These are phyloP conservation scores for Sebastes paucispinis DNA, from an alignment of 2,797 vertebrate species.

Conservation along the genomic window DNA sequence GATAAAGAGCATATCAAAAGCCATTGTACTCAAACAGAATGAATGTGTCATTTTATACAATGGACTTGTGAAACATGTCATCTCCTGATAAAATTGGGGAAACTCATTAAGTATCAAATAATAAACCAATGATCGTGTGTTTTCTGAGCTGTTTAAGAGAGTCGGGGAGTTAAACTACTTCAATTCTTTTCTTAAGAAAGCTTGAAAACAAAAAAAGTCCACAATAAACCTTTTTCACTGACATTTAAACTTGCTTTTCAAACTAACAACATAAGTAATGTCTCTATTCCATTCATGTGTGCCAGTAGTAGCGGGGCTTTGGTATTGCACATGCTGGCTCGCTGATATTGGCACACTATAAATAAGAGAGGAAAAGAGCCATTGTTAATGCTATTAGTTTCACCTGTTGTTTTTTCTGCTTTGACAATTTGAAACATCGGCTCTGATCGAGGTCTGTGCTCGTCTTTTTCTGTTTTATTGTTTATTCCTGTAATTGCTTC, in stretches of 20 bases:
- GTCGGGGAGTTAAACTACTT: too few species aligned
- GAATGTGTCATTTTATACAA: background rate
- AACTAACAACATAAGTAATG: background rate
- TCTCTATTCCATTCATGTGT: background rate
- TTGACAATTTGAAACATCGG: constrained; percentile 10
- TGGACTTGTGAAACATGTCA: background rate
- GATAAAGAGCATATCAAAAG: background rate
- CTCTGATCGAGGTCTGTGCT: background rate
- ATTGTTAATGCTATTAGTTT: constrained; percentile 10
- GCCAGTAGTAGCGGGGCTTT: background rate
- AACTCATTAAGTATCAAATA: background rate
- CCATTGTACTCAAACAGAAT: background rate
- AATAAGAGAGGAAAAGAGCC: constrained; percentile 7
- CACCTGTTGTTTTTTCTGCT: constrained; percentile 32
- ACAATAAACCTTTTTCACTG: background rate
- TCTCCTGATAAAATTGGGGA: background rate
- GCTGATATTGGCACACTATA: background rate
- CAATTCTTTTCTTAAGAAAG: background rate
- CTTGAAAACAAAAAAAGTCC: background rate
- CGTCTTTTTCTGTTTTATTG: background rate
- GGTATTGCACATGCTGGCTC: background rate
- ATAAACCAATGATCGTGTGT: background rate
- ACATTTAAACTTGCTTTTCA: constrained; percentile 10
- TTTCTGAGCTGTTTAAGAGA: background rate
- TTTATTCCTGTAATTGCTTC: constrained; percentile 1